Base-by-base conservation (phyloP, 2,888 invertebrate species). In the Tiliacea citrago region DNA sequence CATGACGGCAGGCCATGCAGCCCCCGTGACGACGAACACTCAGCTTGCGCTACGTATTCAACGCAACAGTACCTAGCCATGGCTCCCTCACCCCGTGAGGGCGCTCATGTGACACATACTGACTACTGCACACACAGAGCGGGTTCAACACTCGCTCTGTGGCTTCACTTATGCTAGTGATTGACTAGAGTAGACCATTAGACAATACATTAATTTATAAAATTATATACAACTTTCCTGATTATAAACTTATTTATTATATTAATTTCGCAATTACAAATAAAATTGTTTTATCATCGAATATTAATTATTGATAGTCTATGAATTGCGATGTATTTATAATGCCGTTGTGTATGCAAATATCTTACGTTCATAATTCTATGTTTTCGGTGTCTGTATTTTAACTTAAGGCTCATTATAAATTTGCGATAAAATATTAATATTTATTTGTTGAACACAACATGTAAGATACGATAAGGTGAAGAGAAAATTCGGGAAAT, bases 351-450 rank as follows among this genome's bases (percentile, higher is more conserved):
- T 80, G 82, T 85, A 81, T 73, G 60, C 51, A 75, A 75, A 76
- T 76, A 75, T 85, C 75, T 88, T 88, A 86, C 72, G 79, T 89
- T 88, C 83, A 85, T 86, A 83, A 85, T 72, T 78, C 83, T 85
- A 84, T 88, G 89, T 92, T 91, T 83, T 89, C 81, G 83, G 86
- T 91, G 88, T 92, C 86, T 90, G 87, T 89, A 79, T 82, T 77
- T 77, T 82, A 80, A 75, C 65, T 58, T 81, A 90, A 82, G 86
- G 69, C 82, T 88, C 51, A 88, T 85, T 86, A 86, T 87, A 86
- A 85, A 88, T 82, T 87, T 80, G 88, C 86, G 82, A 86, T 87
- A 79, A 91, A 91, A 88, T 90, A 91, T 90, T 90, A 89, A 81
- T 85, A 83, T 87, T 87, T 85, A 83, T 87, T 87, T 90, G 90